These are phyloP conservation scores for Eupithecia inturbata DNA, from an alignment of 2,888 invertebrate species.

Conservation along the genomic window DNA sequence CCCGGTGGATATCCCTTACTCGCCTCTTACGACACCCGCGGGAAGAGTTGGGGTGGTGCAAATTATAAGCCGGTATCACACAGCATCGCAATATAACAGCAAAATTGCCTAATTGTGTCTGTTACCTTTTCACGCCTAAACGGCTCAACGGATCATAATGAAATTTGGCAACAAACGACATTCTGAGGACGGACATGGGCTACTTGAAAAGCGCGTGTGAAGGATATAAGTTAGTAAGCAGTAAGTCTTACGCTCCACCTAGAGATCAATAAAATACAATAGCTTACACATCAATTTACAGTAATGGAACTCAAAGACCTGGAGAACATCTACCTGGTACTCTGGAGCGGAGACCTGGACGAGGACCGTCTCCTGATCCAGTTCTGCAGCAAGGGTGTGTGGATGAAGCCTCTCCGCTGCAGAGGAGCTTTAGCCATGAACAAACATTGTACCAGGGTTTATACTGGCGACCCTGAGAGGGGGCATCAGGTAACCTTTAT, in stretches of 20 bases:
- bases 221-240: too few species aligned
- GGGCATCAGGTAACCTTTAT: constrained; percentile 81
- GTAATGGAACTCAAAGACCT: constrained; percentile 89
- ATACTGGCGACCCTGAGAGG: constrained; percentile 87
- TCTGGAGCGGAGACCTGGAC: constrained; percentile 93
- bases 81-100: too few species aligned
- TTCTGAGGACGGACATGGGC: too few species aligned
- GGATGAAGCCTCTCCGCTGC: constrained; percentile 84
- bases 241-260: background rate
- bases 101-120: too few species aligned
- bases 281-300: constrained; percentile 46
- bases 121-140: too few species aligned
- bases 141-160: too few species aligned
- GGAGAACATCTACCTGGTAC: constrained; percentile 88
- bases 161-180: too few species aligned
- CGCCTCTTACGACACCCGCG: too few species aligned
- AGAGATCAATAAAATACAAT: background rate
- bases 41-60: too few species aligned
- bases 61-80: too few species aligned
- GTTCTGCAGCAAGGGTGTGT: constrained; percentile 81
- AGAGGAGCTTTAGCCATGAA: constrained; percentile 89
- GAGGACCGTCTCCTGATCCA: constrained; percentile 88
- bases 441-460: constrained; percentile 86
- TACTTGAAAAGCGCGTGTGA: too few species aligned
- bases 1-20: too few species aligned